Percentiles rank a stretch among this genome's conserved stretches.
Evolutionary conservation across 2,113 vertebrate species (phyloP).

Genomic region (Amazona vittata): DNA sequence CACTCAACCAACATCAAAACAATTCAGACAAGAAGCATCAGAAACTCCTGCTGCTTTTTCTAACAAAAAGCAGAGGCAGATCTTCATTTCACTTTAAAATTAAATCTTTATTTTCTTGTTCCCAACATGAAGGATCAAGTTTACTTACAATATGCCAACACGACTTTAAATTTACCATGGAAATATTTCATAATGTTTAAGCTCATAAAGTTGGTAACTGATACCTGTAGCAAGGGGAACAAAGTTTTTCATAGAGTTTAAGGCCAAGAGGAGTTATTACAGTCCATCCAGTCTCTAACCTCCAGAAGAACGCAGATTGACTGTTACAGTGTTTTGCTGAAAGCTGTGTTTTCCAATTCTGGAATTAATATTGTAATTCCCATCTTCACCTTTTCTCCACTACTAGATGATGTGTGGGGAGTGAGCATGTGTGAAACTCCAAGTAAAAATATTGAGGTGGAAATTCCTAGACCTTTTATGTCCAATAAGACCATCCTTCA

Average conservation of each 20-base stretch:
- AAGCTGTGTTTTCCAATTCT: background rate
- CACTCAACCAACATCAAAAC: background rate
- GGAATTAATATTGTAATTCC: background rate
- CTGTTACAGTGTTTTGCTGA: background rate
- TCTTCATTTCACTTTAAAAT: background rate
- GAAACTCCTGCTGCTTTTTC: background rate
- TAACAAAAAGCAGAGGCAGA: background rate
- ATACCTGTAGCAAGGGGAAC: background rate
- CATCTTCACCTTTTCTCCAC: background rate
- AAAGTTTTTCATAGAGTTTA: background rate
- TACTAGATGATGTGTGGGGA: fast-evolving
- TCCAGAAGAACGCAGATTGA: background rate
- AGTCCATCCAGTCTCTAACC: background rate
- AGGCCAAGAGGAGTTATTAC: background rate
- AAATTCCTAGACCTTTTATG: background rate
- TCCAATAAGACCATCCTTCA: background rate
- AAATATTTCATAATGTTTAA: background rate
- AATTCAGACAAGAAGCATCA: constrained; percentile 7
- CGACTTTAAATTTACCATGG: background rate
- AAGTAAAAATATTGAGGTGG: background rate
- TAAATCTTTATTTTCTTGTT: background rate
- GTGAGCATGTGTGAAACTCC: background rate
- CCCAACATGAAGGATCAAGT: background rate
- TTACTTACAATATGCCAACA: background rate
- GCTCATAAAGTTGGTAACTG: background rate